These are phyloP conservation scores for Sarcophaga peregrina DNA, from an alignment of 1,140 invertebrate genomes.

Conservation along the genomic window DNA sequence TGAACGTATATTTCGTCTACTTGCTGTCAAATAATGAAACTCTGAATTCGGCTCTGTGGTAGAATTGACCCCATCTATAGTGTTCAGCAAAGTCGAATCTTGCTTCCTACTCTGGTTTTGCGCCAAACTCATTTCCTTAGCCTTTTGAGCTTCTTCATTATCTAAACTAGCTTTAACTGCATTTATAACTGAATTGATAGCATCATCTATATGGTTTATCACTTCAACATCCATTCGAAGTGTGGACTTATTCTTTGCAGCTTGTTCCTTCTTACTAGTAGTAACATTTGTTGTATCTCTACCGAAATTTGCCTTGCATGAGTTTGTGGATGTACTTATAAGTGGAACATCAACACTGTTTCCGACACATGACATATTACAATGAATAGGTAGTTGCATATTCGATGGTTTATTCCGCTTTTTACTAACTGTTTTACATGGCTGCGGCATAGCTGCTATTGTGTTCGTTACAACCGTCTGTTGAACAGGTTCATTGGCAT, in stretches of 20 bases:
- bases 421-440: background rate
- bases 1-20: conserved; percentile 53
- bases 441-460: background rate
- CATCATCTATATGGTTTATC: conserved; percentile 63
- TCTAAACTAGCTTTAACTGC: conserved; percentile 57
- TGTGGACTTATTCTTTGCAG: conserved; percentile 22
- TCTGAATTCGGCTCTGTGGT: background rate
- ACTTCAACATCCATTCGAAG: conserved; percentile 62
- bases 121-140: background rate
- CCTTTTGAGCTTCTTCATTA: conserved; percentile 36
- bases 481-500: background rate
- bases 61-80: conserved; percentile 14
- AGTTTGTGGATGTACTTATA: background rate
- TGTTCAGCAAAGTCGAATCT: background rate
- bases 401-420: background rate
- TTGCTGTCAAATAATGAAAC: conserved; percentile 22
- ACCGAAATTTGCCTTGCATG: background rate
- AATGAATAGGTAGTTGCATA: background rate
- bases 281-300: background rate
- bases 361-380: background rate
- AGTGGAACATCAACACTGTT: background rate
- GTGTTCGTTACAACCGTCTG: background rate
- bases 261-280: conserved; percentile 34
- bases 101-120: background rate
- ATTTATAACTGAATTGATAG: conserved; percentile 62